These are phyloP conservation scores for Loxodonta africana DNA, from an alignment of 2,113 vertebrate genomes.

Conservation along the genomic window DNA sequence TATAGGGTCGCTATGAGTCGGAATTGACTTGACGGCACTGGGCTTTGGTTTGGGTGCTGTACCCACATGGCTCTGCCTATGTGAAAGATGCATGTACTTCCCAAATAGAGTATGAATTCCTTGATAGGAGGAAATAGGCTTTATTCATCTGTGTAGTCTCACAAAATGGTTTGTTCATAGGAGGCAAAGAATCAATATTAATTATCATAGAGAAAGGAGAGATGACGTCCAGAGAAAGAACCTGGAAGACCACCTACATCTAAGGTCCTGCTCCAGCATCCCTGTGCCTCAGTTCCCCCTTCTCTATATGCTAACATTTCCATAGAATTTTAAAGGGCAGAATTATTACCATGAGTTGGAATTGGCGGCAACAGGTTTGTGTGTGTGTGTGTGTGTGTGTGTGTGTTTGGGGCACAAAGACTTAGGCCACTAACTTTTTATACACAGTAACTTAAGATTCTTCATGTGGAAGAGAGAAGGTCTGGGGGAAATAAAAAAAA, in stretches of 20 bases:
- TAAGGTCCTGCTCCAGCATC: background rate
- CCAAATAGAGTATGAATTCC: background rate
- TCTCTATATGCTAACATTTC: background rate
- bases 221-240: background rate
- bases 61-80: background rate
- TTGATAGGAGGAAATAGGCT: background rate
- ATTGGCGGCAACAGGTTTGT: too few relatives aligned
- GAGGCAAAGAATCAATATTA: background rate
- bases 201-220: constrained; percentile 31
- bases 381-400: too few relatives aligned
- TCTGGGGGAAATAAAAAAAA: constrained; percentile 30
- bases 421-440: background rate
- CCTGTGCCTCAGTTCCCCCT: background rate
- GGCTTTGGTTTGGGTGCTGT: background rate
- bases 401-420: constrained; percentile 21
- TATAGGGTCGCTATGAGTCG: too few relatives aligned
- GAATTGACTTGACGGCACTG: too few relatives aligned
- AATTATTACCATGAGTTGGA: background rate
- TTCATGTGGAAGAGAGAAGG: background rate
- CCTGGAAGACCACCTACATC: background rate
- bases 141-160: background rate
- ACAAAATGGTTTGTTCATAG: constrained; percentile 1
- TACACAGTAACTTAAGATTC: background rate
- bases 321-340: background rate
- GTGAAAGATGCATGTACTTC: background rate